Base-by-base conservation (phyloP, 2,888 invertebrate species). In the Bhutanitis thaidina region DNA sequence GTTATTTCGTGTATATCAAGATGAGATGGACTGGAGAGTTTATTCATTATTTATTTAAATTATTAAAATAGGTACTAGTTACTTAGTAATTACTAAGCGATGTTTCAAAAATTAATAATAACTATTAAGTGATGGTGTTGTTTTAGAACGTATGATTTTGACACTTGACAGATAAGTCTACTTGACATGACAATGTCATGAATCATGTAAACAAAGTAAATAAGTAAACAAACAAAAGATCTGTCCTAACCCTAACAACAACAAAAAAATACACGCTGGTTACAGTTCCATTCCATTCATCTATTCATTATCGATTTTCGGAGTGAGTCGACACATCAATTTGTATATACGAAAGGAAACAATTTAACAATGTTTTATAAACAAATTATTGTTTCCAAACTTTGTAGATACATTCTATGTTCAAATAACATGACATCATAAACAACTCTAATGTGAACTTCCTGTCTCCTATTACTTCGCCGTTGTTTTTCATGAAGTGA, bases 401-500 rank as follows among this genome's bases (percentile, higher is more conserved):
- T 53, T 59, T 62, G 56, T 58, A 43, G 38, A 54, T 48, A 63
- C 61, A 63, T 71, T 69, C 65, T 69, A 59, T 67, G 65, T 61
- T 69, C 61, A 59, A 64, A 61, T 65, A 55, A 54, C 58, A 61
- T 77, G 77, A 75, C 71, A 71, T 78, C 74, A 77, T 69, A 75
- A 71, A 71, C 71, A 73, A 64, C 64, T 52, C 63, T 58, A 61
- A 63, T 61, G 58, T 43, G 51, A 60, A 77, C 73, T 75, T 84
- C 82, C 80, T 81, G 66, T 65, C 58, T 70, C 68, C 59, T 67
- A 60, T 75, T 80, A 86, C 66, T 82, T 65, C 58, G 59, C 52
- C 55, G 40, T 54, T 49, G 61, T 57, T 61, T 55, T 65, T 59
- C 62, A 70, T 54, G 67, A 56, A 55, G 58, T 46, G 51, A 61